Evolutionary conservation across 1,140 invertebrate genomes (phyloP).

Genomic region (Caenorhabditis briggsae): DNA sequence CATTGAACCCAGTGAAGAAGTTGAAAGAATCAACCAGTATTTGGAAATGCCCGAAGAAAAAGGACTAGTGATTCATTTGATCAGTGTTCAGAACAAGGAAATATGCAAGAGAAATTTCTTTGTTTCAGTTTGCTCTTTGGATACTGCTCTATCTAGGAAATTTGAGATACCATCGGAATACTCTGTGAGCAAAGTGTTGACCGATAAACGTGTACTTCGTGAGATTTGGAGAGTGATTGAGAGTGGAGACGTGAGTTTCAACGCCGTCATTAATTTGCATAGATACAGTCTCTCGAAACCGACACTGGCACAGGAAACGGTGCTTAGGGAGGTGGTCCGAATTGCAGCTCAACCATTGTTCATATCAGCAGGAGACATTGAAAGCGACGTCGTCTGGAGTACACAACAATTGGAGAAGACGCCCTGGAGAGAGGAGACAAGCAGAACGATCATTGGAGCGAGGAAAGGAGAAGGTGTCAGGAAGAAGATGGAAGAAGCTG

Average conservation of each 20-base stretch:
- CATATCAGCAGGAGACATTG: slow-evolving; percentile 59
- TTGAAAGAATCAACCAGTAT: slow-evolving; percentile 52
- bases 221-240: slow-evolving; percentile 57
- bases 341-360: slow-evolving; percentile 66
- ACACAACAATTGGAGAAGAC: slow-evolving; percentile 58
- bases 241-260: slow-evolving; percentile 57
- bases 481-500: slow-evolving; percentile 58
- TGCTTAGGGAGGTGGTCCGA: slow-evolving; percentile 55
- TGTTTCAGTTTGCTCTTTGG: background rate
- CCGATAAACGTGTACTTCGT: slow-evolving; percentile 51
- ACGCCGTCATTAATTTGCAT: slow-evolving; percentile 65
- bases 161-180: slow-evolving; percentile 5
- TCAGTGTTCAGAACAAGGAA: background rate
- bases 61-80: slow-evolving; percentile 38
- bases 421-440: slow-evolving; percentile 11
- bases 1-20: slow-evolving; percentile 47
- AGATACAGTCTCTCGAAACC: slow-evolving; percentile 57
- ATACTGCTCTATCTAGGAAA: slow-evolving; percentile 25
- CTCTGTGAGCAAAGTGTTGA: slow-evolving; percentile 46
- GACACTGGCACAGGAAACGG: slow-evolving; percentile 54
- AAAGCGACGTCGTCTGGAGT: slow-evolving; percentile 60
- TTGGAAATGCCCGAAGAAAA: slow-evolving; percentile 53
- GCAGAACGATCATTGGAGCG: slow-evolving; percentile 34
- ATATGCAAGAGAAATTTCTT: background rate
- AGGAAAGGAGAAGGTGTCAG: slow-evolving; percentile 57